Evolutionary conservation across 2,888 invertebrate genomes (phyloP).

Genomic region (Hemistola chrysoprasaria): DNA sequence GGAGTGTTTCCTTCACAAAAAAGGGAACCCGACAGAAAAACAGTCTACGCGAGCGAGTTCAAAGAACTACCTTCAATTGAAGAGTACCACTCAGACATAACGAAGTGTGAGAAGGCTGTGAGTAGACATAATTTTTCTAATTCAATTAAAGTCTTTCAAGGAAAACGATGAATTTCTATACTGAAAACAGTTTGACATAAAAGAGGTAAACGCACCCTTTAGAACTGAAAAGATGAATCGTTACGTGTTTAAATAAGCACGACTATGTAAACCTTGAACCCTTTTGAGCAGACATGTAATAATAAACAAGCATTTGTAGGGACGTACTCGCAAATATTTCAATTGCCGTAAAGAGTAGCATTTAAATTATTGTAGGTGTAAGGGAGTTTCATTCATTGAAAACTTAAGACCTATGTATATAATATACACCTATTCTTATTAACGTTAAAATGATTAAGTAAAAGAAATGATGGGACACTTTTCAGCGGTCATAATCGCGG

Average conservation of each 20-base stretch:
- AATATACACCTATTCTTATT: no score
- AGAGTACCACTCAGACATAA: conserved; percentile 39
- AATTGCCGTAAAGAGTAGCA: no score
- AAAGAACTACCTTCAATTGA: conserved; percentile 47
- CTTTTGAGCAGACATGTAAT: no score
- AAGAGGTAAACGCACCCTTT: conserved; percentile 2
- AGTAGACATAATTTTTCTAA: conserved; percentile 24
- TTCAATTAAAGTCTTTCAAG: conserved; percentile 14
- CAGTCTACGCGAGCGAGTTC: conserved; percentile 46
- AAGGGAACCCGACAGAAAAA: conserved; percentile 35
- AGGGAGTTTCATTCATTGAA: no score
- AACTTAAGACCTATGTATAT: no score
- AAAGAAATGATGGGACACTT: no score
- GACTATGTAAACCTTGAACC: no score
- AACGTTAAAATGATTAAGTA: no score
- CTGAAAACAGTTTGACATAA: conserved; percentile 6
- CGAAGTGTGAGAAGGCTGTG: conserved; percentile 33
- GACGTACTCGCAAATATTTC: no score
- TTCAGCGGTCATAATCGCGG: no score
- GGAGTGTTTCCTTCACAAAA: conserved; percentile 39
- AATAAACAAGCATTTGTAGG: no score
- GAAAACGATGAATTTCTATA: conserved; percentile 7
- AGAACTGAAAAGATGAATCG: conserved; percentile 14
- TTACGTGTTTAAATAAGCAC: conserved; percentile 10
- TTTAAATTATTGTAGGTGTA: no score